Conservation (phyloP, 2,797 vertebrate species). For the Onychomys leucogaster region DNA sequence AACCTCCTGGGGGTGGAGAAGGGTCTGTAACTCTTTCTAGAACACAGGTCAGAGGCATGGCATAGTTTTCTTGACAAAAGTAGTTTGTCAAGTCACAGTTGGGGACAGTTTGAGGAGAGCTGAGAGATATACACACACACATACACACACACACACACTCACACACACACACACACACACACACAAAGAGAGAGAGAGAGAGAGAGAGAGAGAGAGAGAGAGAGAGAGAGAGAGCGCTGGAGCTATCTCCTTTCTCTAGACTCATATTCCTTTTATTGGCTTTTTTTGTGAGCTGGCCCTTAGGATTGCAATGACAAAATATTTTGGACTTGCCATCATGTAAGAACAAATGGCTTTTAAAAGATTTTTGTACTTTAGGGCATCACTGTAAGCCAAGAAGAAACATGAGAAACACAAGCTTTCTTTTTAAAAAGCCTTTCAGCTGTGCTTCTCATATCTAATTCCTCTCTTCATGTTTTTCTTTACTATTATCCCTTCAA, state of each 20-base stretch:
- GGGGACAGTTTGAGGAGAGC: conserved; percentile 15
- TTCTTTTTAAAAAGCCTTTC: conserved; percentile 40
- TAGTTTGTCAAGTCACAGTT: neutral
- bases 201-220: neutral
- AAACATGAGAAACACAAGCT: conserved; percentile 40
- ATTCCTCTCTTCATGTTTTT: conserved; percentile 49
- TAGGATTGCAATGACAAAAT: conserved; percentile 64
- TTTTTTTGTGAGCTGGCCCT: conserved; percentile 69
- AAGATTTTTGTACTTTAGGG: conserved; percentile 62
- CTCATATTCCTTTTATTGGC: conserved; percentile 74
- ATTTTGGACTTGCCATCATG: conserved; percentile 48
- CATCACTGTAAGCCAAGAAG: conserved; percentile 58
- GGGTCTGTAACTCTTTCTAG: neutral
- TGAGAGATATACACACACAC: neutral
- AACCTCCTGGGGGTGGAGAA: rapidly evolving
- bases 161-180: no score
- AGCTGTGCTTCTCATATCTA: conserved; percentile 53
- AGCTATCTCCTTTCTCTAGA: conserved; percentile 48
- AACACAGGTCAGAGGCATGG: neutral
- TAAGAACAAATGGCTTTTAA: conserved; percentile 68
- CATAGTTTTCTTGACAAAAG: neutral
- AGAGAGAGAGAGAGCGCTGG: neutral
- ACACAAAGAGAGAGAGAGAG: neutral
- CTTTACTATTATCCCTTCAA: conserved; percentile 59
- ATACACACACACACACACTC: no score